Evolutionary conservation across 2,888 invertebrate species (phyloP).

Genomic region (Nemotelus nigrinus): DNA sequence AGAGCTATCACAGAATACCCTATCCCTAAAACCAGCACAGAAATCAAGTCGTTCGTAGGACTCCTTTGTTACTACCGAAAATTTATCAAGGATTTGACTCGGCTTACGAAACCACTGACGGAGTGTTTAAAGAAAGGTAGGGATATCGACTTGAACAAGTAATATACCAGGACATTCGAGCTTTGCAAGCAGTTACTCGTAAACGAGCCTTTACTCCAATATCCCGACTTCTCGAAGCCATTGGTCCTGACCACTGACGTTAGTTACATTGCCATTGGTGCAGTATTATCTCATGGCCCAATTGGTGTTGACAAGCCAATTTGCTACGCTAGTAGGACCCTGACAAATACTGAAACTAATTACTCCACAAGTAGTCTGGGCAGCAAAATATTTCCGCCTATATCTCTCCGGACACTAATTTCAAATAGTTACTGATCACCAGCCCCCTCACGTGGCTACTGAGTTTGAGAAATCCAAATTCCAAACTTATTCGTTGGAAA

Average conservation of each 20-base stretch:
- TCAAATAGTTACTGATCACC: background rate
- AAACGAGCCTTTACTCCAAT: too few relatives aligned
- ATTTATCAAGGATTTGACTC: conserved; percentile 10
- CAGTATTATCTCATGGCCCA: background rate
- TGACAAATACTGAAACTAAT: background rate
- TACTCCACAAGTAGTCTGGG: background rate
- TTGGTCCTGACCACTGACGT: background rate
- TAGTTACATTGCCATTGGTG: background rate
- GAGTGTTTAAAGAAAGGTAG: background rate
- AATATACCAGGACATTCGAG: too few relatives aligned
- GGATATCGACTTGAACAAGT: too few relatives aligned
- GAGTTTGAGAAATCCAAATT: background rate
- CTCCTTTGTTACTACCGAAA: background rate
- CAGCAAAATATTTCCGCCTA: background rate
- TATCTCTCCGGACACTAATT: background rate
- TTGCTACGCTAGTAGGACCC: background rate
- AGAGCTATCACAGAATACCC: conserved; percentile 53
- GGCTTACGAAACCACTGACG: conserved; percentile 1
- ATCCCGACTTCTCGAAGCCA: background rate
- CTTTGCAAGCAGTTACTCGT: too few relatives aligned
- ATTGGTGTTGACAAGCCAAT: background rate
- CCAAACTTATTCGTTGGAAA: background rate
- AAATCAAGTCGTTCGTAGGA: conserved; percentile 52
- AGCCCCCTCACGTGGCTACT: background rate
- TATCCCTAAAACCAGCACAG: conserved; percentile 52